phyloP scores from a whole-genome alignment of 2,797 vertebrate species.

The Darevskia mixta region DNA sequence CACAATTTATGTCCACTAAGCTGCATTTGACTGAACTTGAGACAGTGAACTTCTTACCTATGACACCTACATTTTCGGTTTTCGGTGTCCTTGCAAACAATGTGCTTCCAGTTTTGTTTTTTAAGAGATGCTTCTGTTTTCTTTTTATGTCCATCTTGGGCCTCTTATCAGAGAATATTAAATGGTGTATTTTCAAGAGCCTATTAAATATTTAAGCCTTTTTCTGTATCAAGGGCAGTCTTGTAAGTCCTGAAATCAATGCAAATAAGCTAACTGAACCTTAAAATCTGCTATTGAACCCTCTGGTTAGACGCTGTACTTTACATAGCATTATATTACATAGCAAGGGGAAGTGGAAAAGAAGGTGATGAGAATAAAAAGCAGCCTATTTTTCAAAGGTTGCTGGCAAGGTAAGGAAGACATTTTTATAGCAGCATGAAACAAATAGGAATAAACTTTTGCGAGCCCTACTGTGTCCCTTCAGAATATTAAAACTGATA shows the following conservation, averaged over 20 bases:
- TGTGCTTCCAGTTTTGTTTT: conserved; percentile 24
- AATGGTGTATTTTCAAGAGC: conserved; percentile 69
- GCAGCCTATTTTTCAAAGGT: conserved; percentile 22
- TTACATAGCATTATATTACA: conserved; percentile 20
- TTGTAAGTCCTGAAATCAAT: conserved; percentile 55
- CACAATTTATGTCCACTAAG: background rate
- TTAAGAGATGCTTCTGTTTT: conserved; percentile 19
- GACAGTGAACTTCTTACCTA: background rate
- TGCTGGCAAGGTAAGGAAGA: background rate
- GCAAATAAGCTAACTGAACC: conserved; percentile 54
- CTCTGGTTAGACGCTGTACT: background rate
- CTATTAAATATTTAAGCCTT: conserved; percentile 77
- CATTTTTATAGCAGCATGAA: conserved; percentile 14
- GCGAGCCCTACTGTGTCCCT: background rate
- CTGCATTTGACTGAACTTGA: background rate
- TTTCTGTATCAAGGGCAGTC: conserved; percentile 69
- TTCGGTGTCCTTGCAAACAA: conserved; percentile 45
- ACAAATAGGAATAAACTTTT: background rate
- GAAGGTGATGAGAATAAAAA: background rate
- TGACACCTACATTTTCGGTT: background rate
- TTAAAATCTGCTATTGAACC: conserved; percentile 58
- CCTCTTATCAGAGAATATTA: conserved; percentile 68
- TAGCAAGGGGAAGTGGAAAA: conserved; percentile 7
- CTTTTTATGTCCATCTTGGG: background rate
- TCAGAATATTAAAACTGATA: background rate